Conservation (phyloP, 1,140 invertebrate species). For the Holotrichia oblita region DNA sequence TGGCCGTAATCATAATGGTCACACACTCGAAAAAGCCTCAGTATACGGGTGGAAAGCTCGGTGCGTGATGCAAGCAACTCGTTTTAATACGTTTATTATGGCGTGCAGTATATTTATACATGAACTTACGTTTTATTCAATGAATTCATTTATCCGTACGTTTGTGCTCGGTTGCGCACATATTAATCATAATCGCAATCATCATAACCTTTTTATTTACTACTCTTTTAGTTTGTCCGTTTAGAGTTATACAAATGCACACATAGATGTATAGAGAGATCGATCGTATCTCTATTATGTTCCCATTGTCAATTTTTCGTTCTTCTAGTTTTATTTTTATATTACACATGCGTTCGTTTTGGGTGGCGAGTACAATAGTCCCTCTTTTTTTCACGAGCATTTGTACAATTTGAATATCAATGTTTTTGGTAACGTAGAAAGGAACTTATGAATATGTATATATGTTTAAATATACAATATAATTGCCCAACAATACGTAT, state of each 20-base stretch:
- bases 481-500: too few species aligned
- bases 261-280: conserved; percentile 18
- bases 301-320: conserved; percentile 31
- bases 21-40: conserved; percentile 19
- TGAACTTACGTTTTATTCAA: conserved; percentile 26
- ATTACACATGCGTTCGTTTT: not conserved
- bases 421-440: not conserved
- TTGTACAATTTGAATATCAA: conserved; percentile 12
- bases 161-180: conserved; percentile 32
- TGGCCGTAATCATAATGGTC: conserved; percentile 32
- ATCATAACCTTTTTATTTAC: conserved; percentile 32
- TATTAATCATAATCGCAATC: conserved; percentile 37
- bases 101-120: conserved; percentile 6
- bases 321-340: conserved; percentile 24
- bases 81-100: not conserved
- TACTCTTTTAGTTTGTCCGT: conserved; percentile 29
- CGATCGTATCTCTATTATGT: conserved; percentile 29
- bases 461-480: not conserved
- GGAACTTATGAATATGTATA: not conserved
- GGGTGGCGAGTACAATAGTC: not conserved
- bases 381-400: not conserved
- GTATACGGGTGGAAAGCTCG: not conserved
- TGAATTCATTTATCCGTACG: conserved; percentile 20
- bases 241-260: conserved; percentile 23
- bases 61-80: not conserved